These are phyloP conservation scores for Meleagris gallopavo DNA, from an alignment of 2,113 vertebrate genomes.

Conservation along the genomic window DNA sequence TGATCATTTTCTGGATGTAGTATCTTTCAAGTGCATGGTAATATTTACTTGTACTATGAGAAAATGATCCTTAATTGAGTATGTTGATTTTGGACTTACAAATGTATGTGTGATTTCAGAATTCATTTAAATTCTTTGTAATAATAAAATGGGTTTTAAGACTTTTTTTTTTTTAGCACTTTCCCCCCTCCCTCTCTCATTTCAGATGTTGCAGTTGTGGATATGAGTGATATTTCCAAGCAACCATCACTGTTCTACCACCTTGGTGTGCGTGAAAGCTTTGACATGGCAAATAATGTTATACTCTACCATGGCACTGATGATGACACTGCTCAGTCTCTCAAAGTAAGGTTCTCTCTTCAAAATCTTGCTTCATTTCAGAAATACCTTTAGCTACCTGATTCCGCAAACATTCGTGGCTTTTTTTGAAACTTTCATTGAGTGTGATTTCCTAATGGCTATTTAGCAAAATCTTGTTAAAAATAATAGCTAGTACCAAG, in stretches of 20 bases:
- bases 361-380: neutral
- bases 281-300: constrained; percentile 95
- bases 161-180: neutral
- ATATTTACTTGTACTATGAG: neutral
- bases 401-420: neutral
- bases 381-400: neutral
- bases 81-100: neutral
- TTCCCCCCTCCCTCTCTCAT: neutral
- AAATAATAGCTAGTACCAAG: neutral
- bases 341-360: constrained; percentile 85
- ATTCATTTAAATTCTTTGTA: neutral
- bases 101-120: neutral
- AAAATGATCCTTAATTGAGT: neutral
- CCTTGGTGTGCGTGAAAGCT: constrained; percentile 94
- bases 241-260: constrained; percentile 95
- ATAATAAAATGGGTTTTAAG: neutral
- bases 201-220: constrained; percentile 94
- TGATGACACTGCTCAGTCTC: constrained; percentile 87
- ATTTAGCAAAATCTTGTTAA: neutral
- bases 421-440: neutral
- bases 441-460: neutral
- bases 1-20: neutral
- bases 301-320: constrained; percentile 93
- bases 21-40: neutral
- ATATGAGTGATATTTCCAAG: constrained; percentile 93